Evolutionary conservation across 2,113 vertebrate genomes (phyloP).

Genomic region (Spea bombifrons): DNA sequence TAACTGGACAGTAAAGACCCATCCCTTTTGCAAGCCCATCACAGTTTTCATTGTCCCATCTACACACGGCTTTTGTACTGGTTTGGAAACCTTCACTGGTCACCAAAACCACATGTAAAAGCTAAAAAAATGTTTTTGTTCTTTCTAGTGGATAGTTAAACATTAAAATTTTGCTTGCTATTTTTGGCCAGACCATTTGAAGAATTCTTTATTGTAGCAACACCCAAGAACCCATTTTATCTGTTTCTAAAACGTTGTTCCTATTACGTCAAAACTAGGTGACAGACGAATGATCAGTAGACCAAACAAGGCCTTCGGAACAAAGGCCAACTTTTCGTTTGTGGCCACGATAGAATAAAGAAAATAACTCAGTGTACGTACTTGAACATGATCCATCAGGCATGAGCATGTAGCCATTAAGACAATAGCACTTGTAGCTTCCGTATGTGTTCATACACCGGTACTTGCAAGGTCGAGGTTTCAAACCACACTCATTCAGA

Average conservation of each 20-base stretch:
- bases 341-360: neutral
- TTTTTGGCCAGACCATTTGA: neutral
- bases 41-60: too few species aligned
- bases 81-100: too few species aligned
- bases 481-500: slow-evolving; percentile 93
- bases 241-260: neutral
- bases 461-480: slow-evolving; percentile 92
- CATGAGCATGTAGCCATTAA: slow-evolving; percentile 91
- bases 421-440: slow-evolving; percentile 97
- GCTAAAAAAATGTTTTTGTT: too few species aligned
- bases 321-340: slow-evolving; percentile 16
- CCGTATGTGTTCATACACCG: slow-evolving; percentile 95
- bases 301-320: neutral
- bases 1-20: too few species aligned
- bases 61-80: too few species aligned
- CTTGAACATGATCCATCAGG: slow-evolving; percentile 91
- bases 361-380: slow-evolving; percentile 64
- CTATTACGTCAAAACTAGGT: neutral
- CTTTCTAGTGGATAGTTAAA: neutral
- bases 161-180: neutral
- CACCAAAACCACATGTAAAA: too few species aligned
- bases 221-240: neutral
- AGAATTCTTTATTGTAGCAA: neutral
- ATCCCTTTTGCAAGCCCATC: too few species aligned
- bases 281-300: neutral